Conservation (phyloP, 2,797 vertebrate genomes). For the Onychomys arenicola region DNA sequence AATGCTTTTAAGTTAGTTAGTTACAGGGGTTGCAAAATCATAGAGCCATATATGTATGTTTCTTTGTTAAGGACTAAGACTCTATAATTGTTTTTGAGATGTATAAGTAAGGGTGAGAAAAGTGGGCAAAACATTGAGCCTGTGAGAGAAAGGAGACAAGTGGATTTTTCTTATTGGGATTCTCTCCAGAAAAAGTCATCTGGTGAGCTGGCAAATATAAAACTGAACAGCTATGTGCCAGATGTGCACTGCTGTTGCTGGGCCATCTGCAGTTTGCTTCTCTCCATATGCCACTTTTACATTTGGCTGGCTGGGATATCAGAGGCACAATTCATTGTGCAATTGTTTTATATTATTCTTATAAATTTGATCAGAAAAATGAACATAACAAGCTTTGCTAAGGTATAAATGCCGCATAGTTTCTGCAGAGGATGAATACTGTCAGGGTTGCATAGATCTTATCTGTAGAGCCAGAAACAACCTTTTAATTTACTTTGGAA, state of each 20-base stretch:
- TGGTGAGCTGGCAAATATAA: conserved; percentile 78
- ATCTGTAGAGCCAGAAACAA: conserved; percentile 17
- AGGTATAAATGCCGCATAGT: not conserved
- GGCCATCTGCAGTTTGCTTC: conserved; percentile 82
- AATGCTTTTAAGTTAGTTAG: conserved; percentile 55
- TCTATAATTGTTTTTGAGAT: not conserved
- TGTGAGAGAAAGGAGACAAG: conserved; percentile 71
- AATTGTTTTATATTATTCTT: conserved; percentile 71
- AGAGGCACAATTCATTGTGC: conserved; percentile 71
- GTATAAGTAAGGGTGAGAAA: conserved; percentile 51
- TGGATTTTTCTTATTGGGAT: conserved; percentile 73
- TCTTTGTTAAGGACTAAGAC: conserved; percentile 48
- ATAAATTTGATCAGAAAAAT: conserved; percentile 60
- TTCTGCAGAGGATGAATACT: not conserved
- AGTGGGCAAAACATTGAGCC: conserved; percentile 57
- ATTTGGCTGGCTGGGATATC: conserved; percentile 69
- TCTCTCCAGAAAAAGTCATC: conserved; percentile 77
- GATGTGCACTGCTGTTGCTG: conserved; percentile 83
- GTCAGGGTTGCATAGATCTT: not conserved
- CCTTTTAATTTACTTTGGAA: not conserved
- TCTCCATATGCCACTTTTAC: conserved; percentile 82
- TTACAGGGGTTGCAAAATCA: conserved; percentile 58
- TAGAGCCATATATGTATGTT: not conserved
- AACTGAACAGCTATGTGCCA: conserved; percentile 82
- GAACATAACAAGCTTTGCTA: conserved; percentile 2